Evolutionary conservation across 2,888 invertebrate species (phyloP).

Genomic region (Pseudolycoriella hygida): DNA sequence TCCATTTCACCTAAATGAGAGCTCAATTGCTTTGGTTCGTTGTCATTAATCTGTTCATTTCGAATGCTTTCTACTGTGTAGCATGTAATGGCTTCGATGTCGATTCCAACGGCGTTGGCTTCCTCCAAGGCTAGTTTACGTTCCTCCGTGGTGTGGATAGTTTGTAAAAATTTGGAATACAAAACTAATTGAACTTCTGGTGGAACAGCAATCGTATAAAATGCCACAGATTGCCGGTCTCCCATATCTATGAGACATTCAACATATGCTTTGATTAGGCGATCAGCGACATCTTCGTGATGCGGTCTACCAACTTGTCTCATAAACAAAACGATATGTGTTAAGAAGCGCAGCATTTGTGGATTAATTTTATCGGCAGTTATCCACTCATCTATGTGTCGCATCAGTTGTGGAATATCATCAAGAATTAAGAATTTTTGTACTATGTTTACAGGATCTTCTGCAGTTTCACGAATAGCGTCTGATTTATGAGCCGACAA

Average conservation of each 20-base stretch:
- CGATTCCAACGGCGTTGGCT: slow-evolving; percentile 55
- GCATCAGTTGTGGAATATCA: slow-evolving; percentile 54
- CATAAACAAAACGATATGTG: slow-evolving; percentile 71
- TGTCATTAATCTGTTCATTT: slow-evolving; percentile 18
- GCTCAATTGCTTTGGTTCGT: slow-evolving; percentile 14
- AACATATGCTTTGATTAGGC: slow-evolving; percentile 58
- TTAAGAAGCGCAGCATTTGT: slow-evolving; percentile 33
- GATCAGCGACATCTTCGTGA: slow-evolving; percentile 52
- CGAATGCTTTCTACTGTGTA: slow-evolving; percentile 65
- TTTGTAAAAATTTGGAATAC: slow-evolving; percentile 53
- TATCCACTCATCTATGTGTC: slow-evolving; percentile 49
- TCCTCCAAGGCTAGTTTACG: slow-evolving; percentile 48
- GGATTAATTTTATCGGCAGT: slow-evolving; percentile 32
- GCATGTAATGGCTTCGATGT: slow-evolving; percentile 70
- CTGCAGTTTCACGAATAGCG: slow-evolving; percentile 31
- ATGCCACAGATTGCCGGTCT: slow-evolving; percentile 64
- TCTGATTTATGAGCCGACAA: slow-evolving; percentile 41
- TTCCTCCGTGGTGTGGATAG: slow-evolving; percentile 37
- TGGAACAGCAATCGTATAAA: slow-evolving; percentile 67
- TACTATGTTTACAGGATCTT: slow-evolving; percentile 52
- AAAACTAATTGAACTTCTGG: slow-evolving; percentile 38
- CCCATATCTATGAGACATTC: slow-evolving; percentile 43
- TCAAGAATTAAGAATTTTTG: slow-evolving; percentile 77
- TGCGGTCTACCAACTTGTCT: slow-evolving; percentile 58
- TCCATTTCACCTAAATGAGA: slow-evolving; percentile 49